Conservation (phyloP, 2,113 vertebrate genomes). For the Apus apus region DNA sequence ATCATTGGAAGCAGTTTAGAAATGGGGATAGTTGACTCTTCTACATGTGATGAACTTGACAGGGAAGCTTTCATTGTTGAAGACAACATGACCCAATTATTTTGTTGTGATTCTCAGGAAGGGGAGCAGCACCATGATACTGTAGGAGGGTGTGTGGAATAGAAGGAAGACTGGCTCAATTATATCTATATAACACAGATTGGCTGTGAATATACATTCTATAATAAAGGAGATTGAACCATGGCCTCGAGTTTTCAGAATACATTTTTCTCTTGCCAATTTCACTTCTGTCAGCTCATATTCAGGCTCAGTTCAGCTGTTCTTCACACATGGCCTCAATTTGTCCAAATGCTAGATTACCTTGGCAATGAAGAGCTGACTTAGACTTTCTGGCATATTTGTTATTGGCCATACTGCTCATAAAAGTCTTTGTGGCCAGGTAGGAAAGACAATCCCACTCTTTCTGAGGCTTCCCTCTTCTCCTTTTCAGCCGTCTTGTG, state of each 20-base stretch:
- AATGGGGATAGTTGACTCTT: background rate
- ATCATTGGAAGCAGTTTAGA: background rate
- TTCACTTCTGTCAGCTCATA: background rate
- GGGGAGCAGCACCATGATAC: background rate
- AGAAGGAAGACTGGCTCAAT: background rate
- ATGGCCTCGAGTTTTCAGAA: background rate
- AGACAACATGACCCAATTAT: background rate
- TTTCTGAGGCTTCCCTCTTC: background rate
- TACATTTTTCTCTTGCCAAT: background rate
- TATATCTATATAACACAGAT: background rate
- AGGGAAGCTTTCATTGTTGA: background rate
- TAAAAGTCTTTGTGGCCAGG: background rate
- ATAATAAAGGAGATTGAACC: background rate
- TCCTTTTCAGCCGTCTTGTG: background rate
- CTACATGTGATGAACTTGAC: background rate
- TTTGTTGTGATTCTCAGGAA: background rate
- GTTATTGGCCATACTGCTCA: background rate
- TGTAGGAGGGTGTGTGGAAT: background rate
- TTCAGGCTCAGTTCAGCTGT: background rate
- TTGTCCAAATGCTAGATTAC: background rate
- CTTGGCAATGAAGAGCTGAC: background rate
- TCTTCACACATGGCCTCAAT: background rate
- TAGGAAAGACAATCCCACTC: background rate
- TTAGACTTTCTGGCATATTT: background rate
- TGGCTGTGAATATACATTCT: background rate